A percentile compares a stretch with the other conserved stretches of the same genome.
These are phyloP conservation scores for Labia minor DNA, from an alignment of 2,888 invertebrate species.

Conservation along the genomic window DNA sequence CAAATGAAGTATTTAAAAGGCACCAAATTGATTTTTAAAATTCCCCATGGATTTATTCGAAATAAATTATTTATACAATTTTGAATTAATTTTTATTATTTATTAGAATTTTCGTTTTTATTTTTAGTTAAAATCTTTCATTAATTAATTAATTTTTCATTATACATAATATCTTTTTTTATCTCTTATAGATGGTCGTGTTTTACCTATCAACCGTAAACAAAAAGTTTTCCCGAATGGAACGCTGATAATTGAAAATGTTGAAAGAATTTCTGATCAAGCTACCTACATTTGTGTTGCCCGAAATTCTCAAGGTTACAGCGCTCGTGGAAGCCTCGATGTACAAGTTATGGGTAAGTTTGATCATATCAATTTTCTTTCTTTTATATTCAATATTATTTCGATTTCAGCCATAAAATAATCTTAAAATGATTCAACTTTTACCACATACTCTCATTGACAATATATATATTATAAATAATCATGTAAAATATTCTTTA, in stretches of 20 bases:
- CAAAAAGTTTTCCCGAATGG: slow-evolving; percentile 91
- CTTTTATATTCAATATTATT: not conserved
- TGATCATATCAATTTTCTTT: slow-evolving; percentile 14
- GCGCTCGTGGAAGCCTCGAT: slow-evolving; percentile 75
- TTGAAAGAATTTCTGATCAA: slow-evolving; percentile 83
- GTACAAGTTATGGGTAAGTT: slow-evolving; percentile 94
- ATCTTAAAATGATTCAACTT: not conserved
- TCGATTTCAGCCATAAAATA: not conserved
- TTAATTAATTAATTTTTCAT: not conserved
- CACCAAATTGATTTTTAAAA: no score
- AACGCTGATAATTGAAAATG: slow-evolving; percentile 85
- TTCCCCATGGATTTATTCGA: no score
- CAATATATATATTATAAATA: no score
- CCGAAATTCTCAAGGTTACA: slow-evolving; percentile 81
- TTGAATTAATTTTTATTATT: no score
- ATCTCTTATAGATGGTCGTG: slow-evolving; percentile 54
- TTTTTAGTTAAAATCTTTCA: no score
- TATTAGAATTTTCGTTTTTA: no score
- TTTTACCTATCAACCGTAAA: slow-evolving; percentile 85
- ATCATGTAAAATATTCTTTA: no score
- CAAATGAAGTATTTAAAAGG: no score
- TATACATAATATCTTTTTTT: not conserved
- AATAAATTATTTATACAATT: no score
- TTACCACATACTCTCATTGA: not conserved
- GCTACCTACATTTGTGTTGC: slow-evolving; percentile 92